Percentiles rank a stretch among this genome's conserved stretches.
Evolutionary conservation across 2,888 invertebrate species (phyloP).

Genomic region (Meliscaeva auricollis): DNA sequence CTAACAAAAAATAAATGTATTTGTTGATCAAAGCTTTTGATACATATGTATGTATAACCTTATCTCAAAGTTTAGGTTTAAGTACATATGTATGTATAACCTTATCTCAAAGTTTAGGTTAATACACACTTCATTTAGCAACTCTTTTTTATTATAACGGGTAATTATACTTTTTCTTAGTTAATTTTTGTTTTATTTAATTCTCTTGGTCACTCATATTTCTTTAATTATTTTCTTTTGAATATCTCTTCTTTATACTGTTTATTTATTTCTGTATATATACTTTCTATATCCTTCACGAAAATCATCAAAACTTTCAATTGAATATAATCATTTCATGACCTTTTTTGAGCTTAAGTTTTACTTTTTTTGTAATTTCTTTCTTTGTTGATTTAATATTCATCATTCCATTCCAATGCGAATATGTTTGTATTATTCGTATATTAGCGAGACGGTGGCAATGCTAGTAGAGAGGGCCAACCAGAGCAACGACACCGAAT

Average conservation of each 20-base stretch:
- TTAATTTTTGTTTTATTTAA: neutral
- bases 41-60: too few species aligned
- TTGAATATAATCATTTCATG: constrained; percentile 72
- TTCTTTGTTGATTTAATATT: constrained; percentile 75
- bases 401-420: constrained; percentile 77
- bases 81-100: too few species aligned
- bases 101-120: too few species aligned
- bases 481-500: constrained; percentile 54
- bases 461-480: constrained; percentile 78
- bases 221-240: neutral
- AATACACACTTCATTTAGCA: too few species aligned
- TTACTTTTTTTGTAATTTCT: constrained; percentile 62
- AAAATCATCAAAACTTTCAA: constrained; percentile 83
- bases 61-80: too few species aligned
- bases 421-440: constrained; percentile 80
- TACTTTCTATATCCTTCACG: constrained; percentile 79
- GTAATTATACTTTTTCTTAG: neutral
- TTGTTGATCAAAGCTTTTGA: too few species aligned
- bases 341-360: constrained; percentile 44
- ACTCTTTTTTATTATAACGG: too few species aligned
- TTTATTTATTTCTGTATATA: constrained; percentile 1
- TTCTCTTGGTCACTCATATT: neutral
- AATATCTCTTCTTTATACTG: neutral
- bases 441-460: constrained; percentile 77
- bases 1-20: too few species aligned